phyloP scores from a whole-genome alignment of 2,888 invertebrate genomes.

The Adelphocoris suturalis region DNA sequence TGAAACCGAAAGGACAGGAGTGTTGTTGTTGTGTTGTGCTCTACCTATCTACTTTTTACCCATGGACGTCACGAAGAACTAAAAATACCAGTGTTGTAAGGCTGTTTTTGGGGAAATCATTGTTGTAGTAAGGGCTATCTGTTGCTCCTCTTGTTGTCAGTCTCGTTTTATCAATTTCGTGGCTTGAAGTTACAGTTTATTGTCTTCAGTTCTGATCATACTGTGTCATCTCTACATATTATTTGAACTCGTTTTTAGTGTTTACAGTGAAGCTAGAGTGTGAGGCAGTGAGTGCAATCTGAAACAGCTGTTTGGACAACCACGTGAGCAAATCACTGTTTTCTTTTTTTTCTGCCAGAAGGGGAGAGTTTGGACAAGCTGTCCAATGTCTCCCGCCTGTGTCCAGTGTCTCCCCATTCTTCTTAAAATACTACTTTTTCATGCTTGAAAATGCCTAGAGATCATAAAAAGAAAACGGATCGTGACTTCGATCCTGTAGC shows the following conservation, averaged over 20 bases:
- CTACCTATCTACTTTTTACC: too few relatives aligned
- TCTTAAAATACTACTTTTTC: too few relatives aligned
- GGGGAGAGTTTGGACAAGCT: neutral
- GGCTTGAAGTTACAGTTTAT: slow-evolving; percentile 25
- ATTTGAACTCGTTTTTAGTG: slow-evolving; percentile 25
- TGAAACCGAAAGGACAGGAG: too few relatives aligned
- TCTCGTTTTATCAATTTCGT: slow-evolving; percentile 14
- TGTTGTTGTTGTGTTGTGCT: too few relatives aligned
- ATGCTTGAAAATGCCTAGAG: neutral
- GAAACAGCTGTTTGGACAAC: slow-evolving; percentile 25
- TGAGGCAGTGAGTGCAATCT: slow-evolving; percentile 20
- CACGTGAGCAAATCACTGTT: slow-evolving; percentile 20
- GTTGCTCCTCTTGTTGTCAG: neutral
- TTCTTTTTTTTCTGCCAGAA: slow-evolving; percentile 12
- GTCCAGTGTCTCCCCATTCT: neutral
- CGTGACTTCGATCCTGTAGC: neutral
- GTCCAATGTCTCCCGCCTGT: slow-evolving; percentile 7
- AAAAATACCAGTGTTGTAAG: too few relatives aligned
- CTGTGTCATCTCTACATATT: slow-evolving; percentile 25
- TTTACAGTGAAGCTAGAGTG: slow-evolving; percentile 20
- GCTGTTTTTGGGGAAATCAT: too few relatives aligned
- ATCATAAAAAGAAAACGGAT: neutral
- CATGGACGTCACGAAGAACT: too few relatives aligned
- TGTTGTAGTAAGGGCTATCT: too few relatives aligned
- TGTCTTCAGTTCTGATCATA: slow-evolving; percentile 25